Base-by-base conservation (phyloP, 1,140 invertebrate genomes). In the Drosophila repleta region DNA sequence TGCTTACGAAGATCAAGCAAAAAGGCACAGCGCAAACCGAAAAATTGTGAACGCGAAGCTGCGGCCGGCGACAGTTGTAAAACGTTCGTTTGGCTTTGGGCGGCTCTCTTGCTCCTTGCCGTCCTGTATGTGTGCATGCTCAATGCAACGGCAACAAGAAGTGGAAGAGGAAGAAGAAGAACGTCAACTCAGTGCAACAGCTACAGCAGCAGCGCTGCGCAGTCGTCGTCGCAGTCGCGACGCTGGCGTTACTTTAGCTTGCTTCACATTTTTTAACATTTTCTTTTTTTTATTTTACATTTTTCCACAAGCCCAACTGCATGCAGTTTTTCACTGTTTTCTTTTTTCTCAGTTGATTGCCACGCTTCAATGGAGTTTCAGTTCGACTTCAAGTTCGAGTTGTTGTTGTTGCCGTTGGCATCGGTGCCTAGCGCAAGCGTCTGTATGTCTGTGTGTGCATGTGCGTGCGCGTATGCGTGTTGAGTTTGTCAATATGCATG, bases 291-390 rank as follows among this genome's bases (percentile, higher is more conserved):
- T 62, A 52, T 70, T 57, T 53, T 45, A 60, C 66, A 53, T 74
- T 69, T 68, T 74, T 43, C 55, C 48, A 21, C 46, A 49, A 48
- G 51, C 51, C 62, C 49, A 71, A 43, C 43, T 60, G 73, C 61
- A 64, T 45, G 74, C 58, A 56, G 60, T 61, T 61, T 74, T 85
- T 64, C 60, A 70, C 61, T 56, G 60, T 64, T 85, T 81, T 78
- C 78, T 81, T 69, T 64, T 85, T 81, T 78, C 78, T 81, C 72
- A 79, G 81, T 82, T 78, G 76, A 79, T 76, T 79, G 76, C 78
- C 63, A 90, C 87, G 87, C 87, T 90, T 85, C 87, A 90, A 90
- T 90, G 79, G 77, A 82, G 84, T 76, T 73, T 66, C 68, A 76
- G 68, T 76, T 89, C 81, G 72, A 68, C 74, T 60, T 52, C 53